Evolutionary conservation across 2,113 vertebrate genomes (phyloP), one percentile per base, ranked within the genome.

Genomic region (Plectropomus leopardus): DNA sequence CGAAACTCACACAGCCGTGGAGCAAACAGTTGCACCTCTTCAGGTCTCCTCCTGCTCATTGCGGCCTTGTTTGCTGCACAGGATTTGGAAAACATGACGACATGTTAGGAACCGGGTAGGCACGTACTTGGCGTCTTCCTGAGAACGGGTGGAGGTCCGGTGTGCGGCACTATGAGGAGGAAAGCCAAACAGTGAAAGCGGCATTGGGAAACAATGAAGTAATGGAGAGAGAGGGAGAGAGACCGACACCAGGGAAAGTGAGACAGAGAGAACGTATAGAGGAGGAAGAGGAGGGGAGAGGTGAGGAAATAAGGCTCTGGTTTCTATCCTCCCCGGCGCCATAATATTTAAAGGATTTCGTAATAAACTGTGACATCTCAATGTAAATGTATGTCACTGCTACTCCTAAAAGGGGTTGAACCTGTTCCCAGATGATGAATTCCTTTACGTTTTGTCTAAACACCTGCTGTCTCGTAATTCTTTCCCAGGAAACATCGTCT

Each of bases 11-110:
- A n/a, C n/a, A n/a, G n/a, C n/a, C n/a, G n/a, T n/a, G n/a, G n/a
- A 40, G 36, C 64, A 28, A 23, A 28, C 47, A 23, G 17, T 7
- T n/a, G n/a, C 2, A 34, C 66, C 76, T 45, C 17, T 15, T 23
- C 75, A 75, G 68, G 23, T 76, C 81, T 72, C 55, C 71, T 73
- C 42, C 40, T 19, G 17, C 65, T 63, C 24, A 16, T 9, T 1
- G 45, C 67, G 24, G 19, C 59, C 76, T 85, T 91, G 86, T 91
- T 93, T 86, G 53, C 80, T 76, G 34, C 47, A 66, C 79, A 78
- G 86, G 79, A 92, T 88, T 81, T 76, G 93, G 92, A 94, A 95
- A 94, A 84, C 82, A 55, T 94, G 86, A 92, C 81, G 26, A 59
- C 88, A 89, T 86, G 72, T 21, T 71, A 68, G 80, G 72, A 86